Evolutionary conservation across 2,888 invertebrate genomes (phyloP), one percentile per base, ranked within the genome.

Genomic region (Drosophila nr. fundita): DNA sequence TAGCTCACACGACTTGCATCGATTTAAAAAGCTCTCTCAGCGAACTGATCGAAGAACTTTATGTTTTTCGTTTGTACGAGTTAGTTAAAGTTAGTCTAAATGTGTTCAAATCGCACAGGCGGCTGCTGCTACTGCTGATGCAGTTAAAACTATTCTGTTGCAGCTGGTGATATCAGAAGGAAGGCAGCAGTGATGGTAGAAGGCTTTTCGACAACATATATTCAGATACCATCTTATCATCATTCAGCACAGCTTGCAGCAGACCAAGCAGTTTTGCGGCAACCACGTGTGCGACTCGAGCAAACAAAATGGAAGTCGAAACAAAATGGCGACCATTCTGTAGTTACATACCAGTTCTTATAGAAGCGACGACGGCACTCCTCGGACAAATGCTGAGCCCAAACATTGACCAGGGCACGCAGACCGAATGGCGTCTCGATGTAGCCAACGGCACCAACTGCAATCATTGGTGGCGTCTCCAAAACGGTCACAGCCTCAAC

Each of bases 291-390:
- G 59, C 42, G 58, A 54, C 34, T 48, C n/a, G 34, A 32, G 13
- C 15, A 34, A 29, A 32, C 10, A 52, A 68, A 32, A 32, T 36
- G 36, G 7, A 18, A 7, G 36, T 7, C 15, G 15, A 15, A 78
- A 79, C 68, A 79, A 84, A 85, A 83, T 85, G 84, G 80, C 88
- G 82, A 48, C 70, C 11, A 10, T 27, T n/a, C 21, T 34, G 15
- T 7, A 11, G 8, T 34, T 79, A 93, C 94, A 94, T 95, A 99
- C 99, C 99, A 99, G 95, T 99, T 99, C 95, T 99, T 99, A 95
- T 99, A 99, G 95, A 99, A 99, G 86, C 99, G 96, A 92, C 99
- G 97, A 90, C 98, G 96, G 94, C 99, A 99, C 92, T 99, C 99
- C 93, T 99, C 99, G 50, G 98, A 98, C 93, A 99, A 95, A 95